phyloP scores from a whole-genome alignment of 2,113 vertebrate genomes.

The cat (Felis catus) region DNA sequence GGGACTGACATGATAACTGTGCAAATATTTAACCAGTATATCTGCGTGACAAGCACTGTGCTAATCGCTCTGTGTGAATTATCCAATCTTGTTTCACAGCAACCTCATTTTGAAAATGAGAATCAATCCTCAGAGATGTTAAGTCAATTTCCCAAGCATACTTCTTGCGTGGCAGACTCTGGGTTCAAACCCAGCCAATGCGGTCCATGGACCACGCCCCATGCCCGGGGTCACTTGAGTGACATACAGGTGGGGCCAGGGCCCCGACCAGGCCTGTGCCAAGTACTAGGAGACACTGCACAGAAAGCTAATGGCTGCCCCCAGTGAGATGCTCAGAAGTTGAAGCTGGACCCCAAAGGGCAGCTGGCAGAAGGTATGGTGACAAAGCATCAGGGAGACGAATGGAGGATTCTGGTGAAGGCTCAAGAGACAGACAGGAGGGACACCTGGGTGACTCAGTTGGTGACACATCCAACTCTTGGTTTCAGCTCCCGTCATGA shows the following conservation, averaged over 20 bases:
- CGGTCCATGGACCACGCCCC: accelerated
- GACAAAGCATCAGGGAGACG: not conserved
- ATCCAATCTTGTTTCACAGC: not conserved
- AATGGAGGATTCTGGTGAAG: not conserved
- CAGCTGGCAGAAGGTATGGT: not conserved
- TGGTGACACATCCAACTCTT: no score
- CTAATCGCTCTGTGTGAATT: not conserved
- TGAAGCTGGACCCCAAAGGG: not conserved
- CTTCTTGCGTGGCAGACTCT: not conserved
- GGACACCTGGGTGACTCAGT: no score
- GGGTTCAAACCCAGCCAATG: not conserved
- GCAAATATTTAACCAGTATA: not conserved
- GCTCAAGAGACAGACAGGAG: not conserved
- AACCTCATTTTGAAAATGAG: not conserved
- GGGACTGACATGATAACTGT: not conserved
- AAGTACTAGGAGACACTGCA: not conserved
- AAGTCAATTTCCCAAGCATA: not conserved
- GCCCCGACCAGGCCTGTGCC: not conserved
- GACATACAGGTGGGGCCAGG: not conserved
- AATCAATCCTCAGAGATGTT: not conserved
- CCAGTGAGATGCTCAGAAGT: not conserved
- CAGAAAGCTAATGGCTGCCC: not conserved
- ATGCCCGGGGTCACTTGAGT: not conserved
- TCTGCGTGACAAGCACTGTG: not conserved
- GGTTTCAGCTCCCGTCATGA: no score